Base-by-base conservation (phyloP, 2,797 vertebrate species). In the Helicolenus hilgendorfi region DNA sequence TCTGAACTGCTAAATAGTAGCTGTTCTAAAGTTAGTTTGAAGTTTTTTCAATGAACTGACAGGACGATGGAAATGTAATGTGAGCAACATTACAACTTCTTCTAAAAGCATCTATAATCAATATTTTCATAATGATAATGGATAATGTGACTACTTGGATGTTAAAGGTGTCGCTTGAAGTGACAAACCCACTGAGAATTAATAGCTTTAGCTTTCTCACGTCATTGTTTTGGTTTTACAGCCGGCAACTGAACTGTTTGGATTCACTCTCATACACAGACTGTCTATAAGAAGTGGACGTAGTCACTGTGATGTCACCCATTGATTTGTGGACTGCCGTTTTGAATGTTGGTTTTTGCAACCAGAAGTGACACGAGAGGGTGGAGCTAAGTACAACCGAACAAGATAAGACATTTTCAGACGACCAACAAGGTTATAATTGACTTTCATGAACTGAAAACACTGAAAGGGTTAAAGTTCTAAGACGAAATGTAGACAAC, bases 331-430 rank as follows among this genome's bases (percentile, higher is more conserved):
- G 18, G 1, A 49, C 45, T 49, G 45, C 3, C 0, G 45, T 20
- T 49, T 49, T 49, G 45, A 49, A 49, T 49, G 7, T 49, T 49
- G 45, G 1, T 49, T 20, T 49, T 49, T 49, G 45, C 18, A 49
- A 49, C 7, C 0, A 49, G 0, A 20, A 49, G 45, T 49, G 45
- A 49, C 45, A 49, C 3, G 3, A 49, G 0, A 20, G 18, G 18
- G 18, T 20, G 45, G 45, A 20, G 45, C 45, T 20, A 45, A 45
- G 41, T 45, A 45, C 41, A 45, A 0, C 41, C 15, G 15, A 45
- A 45, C 15, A 1, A 27, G 26, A 45, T 8, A 45, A 45, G 15
- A 45, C 41, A 45, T 45, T 45, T 45, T 45, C 15, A 45, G 41
- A 45, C 7, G 7, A 45, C 15, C 41, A 45, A 45, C 20, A 20